Evolutionary conservation across 53 echinoderm and acorn worm genomes (phyloP), one percentile per base, ranked within the genome.

Genomic region (Holothuria scabra): DNA sequence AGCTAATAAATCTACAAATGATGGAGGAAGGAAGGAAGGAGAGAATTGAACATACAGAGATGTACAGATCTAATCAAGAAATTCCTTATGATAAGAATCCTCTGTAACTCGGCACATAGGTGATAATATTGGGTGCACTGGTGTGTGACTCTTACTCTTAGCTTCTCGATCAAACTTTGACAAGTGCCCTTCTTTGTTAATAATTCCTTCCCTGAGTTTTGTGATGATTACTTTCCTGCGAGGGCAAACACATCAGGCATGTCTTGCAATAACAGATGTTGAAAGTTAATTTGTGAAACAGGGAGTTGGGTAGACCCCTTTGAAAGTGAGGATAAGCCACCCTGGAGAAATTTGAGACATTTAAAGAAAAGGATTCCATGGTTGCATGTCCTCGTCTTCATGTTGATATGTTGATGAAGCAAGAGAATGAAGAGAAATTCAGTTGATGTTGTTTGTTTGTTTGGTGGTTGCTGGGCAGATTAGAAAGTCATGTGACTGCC

Each of bases 21-120:
- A 41, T 41, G 8, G 7, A 8, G 7, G 8, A 41, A 41, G 3
- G 10, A 41, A 41, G 7, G 41, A 41, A 5, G 41, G 10, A 5
- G 7, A 2, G 6, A 10, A 8, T 41, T 10, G 10, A 41, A 41
- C 41, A 41, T 41, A 8, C 41, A 41, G 41, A 10, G 41, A 41
- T 8, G 41, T 41, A 41, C 10, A 10, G 10, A 41, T 41, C 41
- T 10, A 41, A 6, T 41, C 41, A 41, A 41, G 41, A 8, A 41
- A 41, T 41, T n/a, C 41, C 41, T 41, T 41, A 10, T 41, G 10
- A 41, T 95, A 21, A 89, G 90, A 23, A 88, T 79, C 16, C 28
- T 67, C 37, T 30, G 64, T 12, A 12, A 32, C 8, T 28, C 5
- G 28, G 66, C 32, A 8, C 66, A 34, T n/a, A 67, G 67, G 67